Evolutionary conservation across 2,113 vertebrate species (phyloP).

Genomic region (Myodes glareolus): DNA sequence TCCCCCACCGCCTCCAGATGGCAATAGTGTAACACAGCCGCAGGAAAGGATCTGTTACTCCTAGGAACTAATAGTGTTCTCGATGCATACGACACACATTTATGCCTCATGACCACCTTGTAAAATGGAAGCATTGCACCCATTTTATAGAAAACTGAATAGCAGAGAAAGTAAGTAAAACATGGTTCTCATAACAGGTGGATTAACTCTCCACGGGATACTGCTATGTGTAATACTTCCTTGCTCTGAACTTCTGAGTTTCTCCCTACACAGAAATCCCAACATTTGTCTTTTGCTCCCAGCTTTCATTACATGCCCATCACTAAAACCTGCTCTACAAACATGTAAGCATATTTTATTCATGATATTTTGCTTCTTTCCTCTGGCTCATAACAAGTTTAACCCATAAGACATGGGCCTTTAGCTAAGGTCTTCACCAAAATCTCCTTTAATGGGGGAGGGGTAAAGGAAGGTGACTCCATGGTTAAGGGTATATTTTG

Average conservation of each 20-base stretch:
- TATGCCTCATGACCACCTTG: conserved; percentile 8
- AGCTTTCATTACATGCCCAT: neutral
- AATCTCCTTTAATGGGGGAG: neutral
- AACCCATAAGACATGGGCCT: neutral
- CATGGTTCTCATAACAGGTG: neutral
- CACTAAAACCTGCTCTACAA: neutral
- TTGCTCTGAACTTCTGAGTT: neutral
- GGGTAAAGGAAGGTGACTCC: too few relatives aligned
- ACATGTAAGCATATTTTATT: neutral
- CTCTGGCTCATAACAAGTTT: neutral
- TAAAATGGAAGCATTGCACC: neutral
- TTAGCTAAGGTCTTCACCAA: neutral
- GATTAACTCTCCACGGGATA: neutral
- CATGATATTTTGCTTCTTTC: neutral
- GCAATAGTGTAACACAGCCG: neutral
- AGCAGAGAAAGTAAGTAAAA: conserved; percentile 30
- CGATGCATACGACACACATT: neutral
- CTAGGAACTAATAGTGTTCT: neutral
- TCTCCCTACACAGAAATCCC: neutral
- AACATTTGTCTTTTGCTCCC: neutral
- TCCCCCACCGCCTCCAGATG: neutral
- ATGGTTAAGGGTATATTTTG: neutral
- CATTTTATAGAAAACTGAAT: neutral
- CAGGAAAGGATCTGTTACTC: neutral
- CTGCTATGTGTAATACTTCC: neutral